These are phyloP conservation scores for Escarpia spicata DNA, from an alignment of 2,888 invertebrate genomes.

Conservation along the genomic window DNA sequence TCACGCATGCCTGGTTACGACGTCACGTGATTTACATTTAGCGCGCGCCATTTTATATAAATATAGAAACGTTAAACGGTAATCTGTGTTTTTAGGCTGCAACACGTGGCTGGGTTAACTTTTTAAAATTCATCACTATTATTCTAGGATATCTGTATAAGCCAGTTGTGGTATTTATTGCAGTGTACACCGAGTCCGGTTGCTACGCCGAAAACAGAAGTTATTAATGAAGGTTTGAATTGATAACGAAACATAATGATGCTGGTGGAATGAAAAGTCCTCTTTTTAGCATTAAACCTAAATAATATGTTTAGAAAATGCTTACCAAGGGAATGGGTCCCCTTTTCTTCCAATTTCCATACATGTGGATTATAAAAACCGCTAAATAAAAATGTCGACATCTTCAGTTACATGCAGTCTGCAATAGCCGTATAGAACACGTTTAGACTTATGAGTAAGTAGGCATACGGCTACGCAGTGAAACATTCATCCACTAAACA, in stretches of 20 bases:
- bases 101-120: not conserved
- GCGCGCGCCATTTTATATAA: not conserved
- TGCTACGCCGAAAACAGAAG: not conserved
- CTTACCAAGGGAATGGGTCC: not conserved
- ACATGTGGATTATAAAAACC: not conserved
- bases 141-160: not conserved
- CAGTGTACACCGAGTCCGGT: not conserved
- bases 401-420: not conserved
- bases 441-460: not conserved
- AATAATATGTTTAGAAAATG: not conserved
- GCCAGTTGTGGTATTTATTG: not conserved
- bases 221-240: not conserved
- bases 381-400: constrained; percentile 10
- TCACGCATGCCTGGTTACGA: constrained; percentile 16
- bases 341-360: not conserved
- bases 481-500: not conserved
- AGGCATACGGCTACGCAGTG: not conserved
- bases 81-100: not conserved
- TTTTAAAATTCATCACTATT: not conserved
- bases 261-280: not conserved
- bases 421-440: not conserved
- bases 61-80: not conserved
- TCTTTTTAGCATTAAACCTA: not conserved
- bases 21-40: not conserved
- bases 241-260: not conserved